Conservation (phyloP, 1,140 invertebrate genomes). For the Delia radicum region DNA sequence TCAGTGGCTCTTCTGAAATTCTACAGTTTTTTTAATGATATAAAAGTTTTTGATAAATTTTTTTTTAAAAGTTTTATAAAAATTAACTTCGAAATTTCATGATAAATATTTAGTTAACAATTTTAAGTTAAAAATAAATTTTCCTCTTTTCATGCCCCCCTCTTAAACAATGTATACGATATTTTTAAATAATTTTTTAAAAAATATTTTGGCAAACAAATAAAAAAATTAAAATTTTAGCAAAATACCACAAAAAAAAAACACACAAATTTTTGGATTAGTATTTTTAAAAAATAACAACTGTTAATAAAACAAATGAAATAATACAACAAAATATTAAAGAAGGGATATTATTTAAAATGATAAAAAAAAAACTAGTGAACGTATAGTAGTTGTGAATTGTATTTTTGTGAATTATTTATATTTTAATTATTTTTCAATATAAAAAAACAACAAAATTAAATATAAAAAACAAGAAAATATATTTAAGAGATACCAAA, state of each 20-base stretch:
- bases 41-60: too few relatives aligned
- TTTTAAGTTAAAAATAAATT: not conserved
- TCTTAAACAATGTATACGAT: slow-evolving; percentile 15
- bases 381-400: slow-evolving; percentile 53
- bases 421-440: slow-evolving; percentile 7
- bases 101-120: not conserved
- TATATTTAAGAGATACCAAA: not conserved
- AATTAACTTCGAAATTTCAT: too few relatives aligned
- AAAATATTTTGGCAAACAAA: slow-evolving; percentile 10
- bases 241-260: not conserved
- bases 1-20: too few relatives aligned
- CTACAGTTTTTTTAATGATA: too few relatives aligned
- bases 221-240: not conserved
- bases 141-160: not conserved
- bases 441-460: slow-evolving; percentile 14
- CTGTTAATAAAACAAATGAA: not conserved
- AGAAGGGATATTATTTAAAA: slow-evolving; percentile 1
- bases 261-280: slow-evolving; percentile 7
- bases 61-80: too few relatives aligned
- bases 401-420: slow-evolving; percentile 54
- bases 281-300: slow-evolving; percentile 8
- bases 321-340: slow-evolving; percentile 1
- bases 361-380: slow-evolving; percentile 28
- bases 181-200: slow-evolving; percentile 20
- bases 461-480: slow-evolving; percentile 13